Evolutionary conservation across 2,888 invertebrate genomes (phyloP), one percentile per base, ranked within the genome.

Genomic region (Mechanitis mazaeus): DNA sequence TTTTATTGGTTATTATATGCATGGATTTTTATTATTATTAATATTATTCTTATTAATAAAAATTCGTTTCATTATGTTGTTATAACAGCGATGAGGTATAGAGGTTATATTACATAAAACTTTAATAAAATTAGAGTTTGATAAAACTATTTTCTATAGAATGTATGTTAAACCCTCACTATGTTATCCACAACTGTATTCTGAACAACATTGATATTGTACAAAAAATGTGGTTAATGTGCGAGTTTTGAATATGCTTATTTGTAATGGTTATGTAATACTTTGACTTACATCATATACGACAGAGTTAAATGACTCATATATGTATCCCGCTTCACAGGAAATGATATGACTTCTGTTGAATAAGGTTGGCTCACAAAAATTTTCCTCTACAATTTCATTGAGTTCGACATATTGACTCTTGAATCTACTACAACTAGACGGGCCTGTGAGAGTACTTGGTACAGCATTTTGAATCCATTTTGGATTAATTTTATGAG

Each of bases 391-490:
- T 50, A 68, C 6, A 7, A 69, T 69, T 4, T 69, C 68, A 63
- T 69, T 74, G 58, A 66, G 67, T 46, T 68, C 73, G 33, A 67
- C 56, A 7, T 64, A 45, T 7, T 61, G 58, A 55, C 77, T 75
- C 20, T 69, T 73, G 67, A 74, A 87, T 55, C 86, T 79, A 64
- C 72, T 66, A 70, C 87, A 87, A 67, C 77, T 82, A 61, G 83
- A 80, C 11, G 82, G 77, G 7, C 84, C 83, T 20, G 77, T 69
- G 9, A 69, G 54, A 0, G 77, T 75, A 55, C 64, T 68, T 6
- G 87, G 87, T 66, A 87, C 70, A 1, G 86, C 86, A 45, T 79
- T 75, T 11, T 67, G 54, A 60, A 87, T 72, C 87, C 87, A 87
- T 7, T 71, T 69, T 5, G 85, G 84, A 7, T 69, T 64, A 9